A percentile compares a stretch with the other conserved stretches of the same genome.
Conservation (phyloP, 2,797 vertebrate genomes). For the Odontamblyopus rebecca region DNA sequence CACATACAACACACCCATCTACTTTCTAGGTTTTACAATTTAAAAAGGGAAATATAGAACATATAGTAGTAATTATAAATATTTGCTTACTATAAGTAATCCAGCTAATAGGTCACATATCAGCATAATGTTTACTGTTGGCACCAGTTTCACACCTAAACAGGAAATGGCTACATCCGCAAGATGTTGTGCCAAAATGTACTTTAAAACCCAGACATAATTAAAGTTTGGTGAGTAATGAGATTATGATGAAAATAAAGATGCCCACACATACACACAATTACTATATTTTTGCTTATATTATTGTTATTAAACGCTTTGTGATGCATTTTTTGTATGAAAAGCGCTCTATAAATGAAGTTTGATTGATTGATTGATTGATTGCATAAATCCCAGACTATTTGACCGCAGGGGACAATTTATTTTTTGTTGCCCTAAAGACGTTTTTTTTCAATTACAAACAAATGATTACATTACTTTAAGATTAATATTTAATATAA, state of each 20-base stretch:
- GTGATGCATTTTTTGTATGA: too few species aligned
- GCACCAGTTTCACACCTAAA: too few species aligned
- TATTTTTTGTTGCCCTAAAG: slow-evolving; percentile 36
- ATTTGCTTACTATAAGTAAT: too few species aligned
- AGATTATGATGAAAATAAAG: not conserved
- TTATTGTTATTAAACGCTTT: not conserved
- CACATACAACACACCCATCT: not conserved
- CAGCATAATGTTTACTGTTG: too few species aligned
- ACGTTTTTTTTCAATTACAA: slow-evolving; percentile 53
- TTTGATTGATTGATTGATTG: too few species aligned
- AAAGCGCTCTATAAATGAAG: too few species aligned
- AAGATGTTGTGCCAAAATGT: not conserved
- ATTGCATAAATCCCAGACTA: not conserved
- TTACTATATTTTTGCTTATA: not conserved
- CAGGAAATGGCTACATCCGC: too few species aligned
- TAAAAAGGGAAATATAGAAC: not conserved
- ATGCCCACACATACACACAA: not conserved
- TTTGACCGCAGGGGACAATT: slow-evolving; percentile 21
- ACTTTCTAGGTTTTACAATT: not conserved
- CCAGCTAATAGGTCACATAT: too few species aligned
- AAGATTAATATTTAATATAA: slow-evolving; percentile 71
- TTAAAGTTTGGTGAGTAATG: not conserved
- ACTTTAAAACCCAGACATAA: not conserved
- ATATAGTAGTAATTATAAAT: not conserved
- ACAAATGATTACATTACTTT: slow-evolving; percentile 53